Evolutionary conservation across 2,888 invertebrate genomes (phyloP).

Genomic region (Ashinkailepas kermadecensis): DNA sequence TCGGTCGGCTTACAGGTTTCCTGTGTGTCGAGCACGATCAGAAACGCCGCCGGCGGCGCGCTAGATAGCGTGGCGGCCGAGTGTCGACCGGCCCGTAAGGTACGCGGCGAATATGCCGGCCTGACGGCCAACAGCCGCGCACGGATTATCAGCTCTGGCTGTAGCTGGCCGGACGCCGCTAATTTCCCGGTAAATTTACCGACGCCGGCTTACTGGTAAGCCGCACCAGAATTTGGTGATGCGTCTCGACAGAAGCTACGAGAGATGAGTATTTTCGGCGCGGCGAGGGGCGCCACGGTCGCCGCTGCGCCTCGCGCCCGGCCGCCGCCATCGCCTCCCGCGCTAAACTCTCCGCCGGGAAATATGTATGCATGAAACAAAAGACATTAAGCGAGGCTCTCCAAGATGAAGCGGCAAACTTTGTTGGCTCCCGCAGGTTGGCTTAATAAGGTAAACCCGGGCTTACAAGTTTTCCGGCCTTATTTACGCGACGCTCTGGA

Average conservation of each 20-base stretch:
- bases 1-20: background rate
- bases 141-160: background rate
- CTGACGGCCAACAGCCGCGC: background rate
- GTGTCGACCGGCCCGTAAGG: background rate
- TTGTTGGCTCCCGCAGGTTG: slow-evolving; percentile 16
- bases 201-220: background rate
- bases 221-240: background rate
- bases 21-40: background rate
- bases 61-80: background rate
- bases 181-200: slow-evolving; percentile 6
- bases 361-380: slow-evolving; percentile 21
- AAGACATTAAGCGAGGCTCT: slow-evolving; percentile 19
- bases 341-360: slow-evolving; percentile 7
- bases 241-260: background rate
- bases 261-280: background rate
- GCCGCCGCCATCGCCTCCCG: background rate
- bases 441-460: slow-evolving; percentile 17
- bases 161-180: background rate
- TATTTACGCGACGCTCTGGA: background rate
- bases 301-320: background rate
- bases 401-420: slow-evolving; percentile 15
- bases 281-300: background rate
- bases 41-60: background rate
- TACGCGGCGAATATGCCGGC: background rate
- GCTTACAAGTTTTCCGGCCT: background rate